These are phyloP conservation scores for Puma concolor DNA, from an alignment of 2,113 vertebrate genomes.

Conservation along the genomic window DNA sequence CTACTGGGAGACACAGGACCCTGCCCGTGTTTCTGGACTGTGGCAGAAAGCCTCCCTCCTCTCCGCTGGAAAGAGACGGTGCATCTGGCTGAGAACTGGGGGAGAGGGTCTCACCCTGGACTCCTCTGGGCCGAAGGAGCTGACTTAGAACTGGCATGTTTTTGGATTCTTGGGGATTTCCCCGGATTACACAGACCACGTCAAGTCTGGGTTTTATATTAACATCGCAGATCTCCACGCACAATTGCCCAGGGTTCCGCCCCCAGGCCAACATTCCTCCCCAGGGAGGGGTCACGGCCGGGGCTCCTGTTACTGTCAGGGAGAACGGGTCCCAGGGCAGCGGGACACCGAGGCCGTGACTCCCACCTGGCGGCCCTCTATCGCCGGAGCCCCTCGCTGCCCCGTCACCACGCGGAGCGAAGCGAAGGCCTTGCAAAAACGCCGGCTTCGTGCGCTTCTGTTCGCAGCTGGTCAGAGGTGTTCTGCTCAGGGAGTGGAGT, in stretches of 20 bases:
- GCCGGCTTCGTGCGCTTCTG: not conserved
- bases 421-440: not conserved
- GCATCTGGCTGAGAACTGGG: accelerated
- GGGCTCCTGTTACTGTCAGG: not conserved
- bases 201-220: not conserved
- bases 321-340: not conserved
- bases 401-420: not conserved
- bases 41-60: not conserved
- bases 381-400: not conserved
- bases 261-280: not conserved
- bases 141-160: not conserved
- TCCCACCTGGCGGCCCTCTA: not conserved
- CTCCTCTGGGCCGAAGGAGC: not conserved
- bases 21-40: not conserved
- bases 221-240: not conserved
- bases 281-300: not conserved
- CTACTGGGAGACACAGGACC: not conserved
- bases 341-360: not conserved
- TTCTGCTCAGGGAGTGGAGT: not conserved
- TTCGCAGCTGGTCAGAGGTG: not conserved
- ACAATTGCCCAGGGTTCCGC: not conserved
- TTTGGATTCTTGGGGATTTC: not conserved
- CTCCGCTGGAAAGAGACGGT: accelerated
- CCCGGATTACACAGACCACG: not conserved
- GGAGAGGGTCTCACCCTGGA: not conserved